phyloP scores from a whole-genome alignment of 1,140 invertebrate species.

The honey bee (Apis mellifera) region DNA sequence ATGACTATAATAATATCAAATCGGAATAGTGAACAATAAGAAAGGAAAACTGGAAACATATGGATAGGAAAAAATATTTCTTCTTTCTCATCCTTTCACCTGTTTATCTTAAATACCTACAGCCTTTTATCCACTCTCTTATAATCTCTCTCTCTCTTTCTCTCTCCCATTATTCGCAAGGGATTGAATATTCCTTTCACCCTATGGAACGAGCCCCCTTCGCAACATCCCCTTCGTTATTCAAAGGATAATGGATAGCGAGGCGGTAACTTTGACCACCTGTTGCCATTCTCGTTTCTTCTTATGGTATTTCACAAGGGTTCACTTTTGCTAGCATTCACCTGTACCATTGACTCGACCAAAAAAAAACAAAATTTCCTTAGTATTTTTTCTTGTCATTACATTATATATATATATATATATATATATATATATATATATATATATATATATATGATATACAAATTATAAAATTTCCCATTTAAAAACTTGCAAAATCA shows the following conservation, averaged over 20 bases:
- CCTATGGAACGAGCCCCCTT: slow-evolving; percentile 26
- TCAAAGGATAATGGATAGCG: slow-evolving; percentile 53
- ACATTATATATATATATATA: too few species aligned
- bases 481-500: too few species aligned
- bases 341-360: too few species aligned
- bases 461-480: too few species aligned
- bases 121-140: slow-evolving; percentile 28
- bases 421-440: too few species aligned
- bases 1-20: too few species aligned
- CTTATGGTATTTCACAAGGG: background rate
- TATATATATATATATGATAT: too few species aligned
- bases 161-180: slow-evolving; percentile 40
- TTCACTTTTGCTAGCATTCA: background rate
- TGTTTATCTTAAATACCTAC: slow-evolving; percentile 57
- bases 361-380: too few species aligned
- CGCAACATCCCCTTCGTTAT: slow-evolving; percentile 41
- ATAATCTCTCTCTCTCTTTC: background rate
- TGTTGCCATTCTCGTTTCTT: slow-evolving; percentile 62
- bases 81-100: slow-evolving; percentile 9
- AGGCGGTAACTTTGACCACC: slow-evolving; percentile 74
- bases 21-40: background rate
- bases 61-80: background rate
- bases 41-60: too few species aligned
- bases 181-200: slow-evolving; percentile 34
- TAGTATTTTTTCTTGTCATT: too few species aligned